These are phyloP conservation scores for Poecilobothrus nobilitatus DNA, from an alignment of 2,888 invertebrate species.

Conservation along the genomic window DNA sequence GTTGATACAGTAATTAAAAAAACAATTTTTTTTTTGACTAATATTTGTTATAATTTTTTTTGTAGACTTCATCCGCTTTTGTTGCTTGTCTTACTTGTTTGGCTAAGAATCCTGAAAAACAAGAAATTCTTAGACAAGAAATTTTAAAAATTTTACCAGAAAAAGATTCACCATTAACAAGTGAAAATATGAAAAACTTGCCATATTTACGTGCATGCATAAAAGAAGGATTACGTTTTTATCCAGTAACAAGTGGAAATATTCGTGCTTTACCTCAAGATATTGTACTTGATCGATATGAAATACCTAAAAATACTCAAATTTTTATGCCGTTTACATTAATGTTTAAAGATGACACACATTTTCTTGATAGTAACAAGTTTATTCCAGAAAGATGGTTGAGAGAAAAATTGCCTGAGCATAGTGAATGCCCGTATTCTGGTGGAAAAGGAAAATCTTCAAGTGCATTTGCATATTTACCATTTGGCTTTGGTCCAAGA, in stretches of 20 bases:
- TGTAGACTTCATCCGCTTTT: constrained; percentile 32
- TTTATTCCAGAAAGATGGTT: constrained; percentile 63
- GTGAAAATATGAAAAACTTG: constrained; percentile 44
- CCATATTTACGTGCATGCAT: constrained; percentile 63
- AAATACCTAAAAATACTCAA: constrained; percentile 54
- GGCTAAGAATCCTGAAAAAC: constrained; percentile 55
- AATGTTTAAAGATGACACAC: constrained; percentile 52
- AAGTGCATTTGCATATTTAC: constrained; percentile 24
- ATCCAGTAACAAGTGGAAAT: constrained; percentile 51
- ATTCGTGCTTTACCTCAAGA: constrained; percentile 49
- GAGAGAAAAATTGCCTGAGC: constrained; percentile 11
- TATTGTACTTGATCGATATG: constrained; percentile 52
- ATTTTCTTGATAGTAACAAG: constrained; percentile 47
- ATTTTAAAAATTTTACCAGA: constrained; percentile 43
- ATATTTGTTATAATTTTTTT: background rate
- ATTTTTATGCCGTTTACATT: constrained; percentile 63
- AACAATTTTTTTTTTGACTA: background rate
- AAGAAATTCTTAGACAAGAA: constrained; percentile 55
- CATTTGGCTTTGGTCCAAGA: constrained; percentile 32
- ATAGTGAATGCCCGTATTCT: constrained; percentile 19
- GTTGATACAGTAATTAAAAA: constrained; percentile 56
- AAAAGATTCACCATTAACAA: constrained; percentile 43
- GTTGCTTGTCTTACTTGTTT: constrained; percentile 37
- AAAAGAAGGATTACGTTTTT: constrained; percentile 59
- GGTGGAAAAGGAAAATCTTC: constrained; percentile 16